Percentiles rank a stretch among this genome's conserved stretches.
Conservation (phyloP, 2,888 invertebrate genomes). For the Limnephilus auricula region DNA sequence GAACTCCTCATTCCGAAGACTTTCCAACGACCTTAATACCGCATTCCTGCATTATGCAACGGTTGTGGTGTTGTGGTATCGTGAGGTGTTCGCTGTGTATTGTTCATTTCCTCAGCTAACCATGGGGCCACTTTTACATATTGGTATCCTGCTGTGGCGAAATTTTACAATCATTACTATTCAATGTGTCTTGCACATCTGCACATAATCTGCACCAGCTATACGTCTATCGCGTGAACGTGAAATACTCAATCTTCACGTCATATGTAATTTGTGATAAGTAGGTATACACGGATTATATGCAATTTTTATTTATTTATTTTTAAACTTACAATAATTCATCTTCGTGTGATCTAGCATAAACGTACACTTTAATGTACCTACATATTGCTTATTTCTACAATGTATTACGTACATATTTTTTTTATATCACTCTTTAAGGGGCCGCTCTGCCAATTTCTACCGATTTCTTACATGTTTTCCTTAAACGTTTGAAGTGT, state of each 20-base stretch:
- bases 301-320: too few relatives aligned
- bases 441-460: too few relatives aligned
- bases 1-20: background rate
- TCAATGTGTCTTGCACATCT: background rate
- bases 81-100: background rate
- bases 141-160: background rate
- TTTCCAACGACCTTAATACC: background rate
- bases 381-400: too few relatives aligned
- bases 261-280: background rate
- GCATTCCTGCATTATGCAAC: conserved; percentile 16
- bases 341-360: too few relatives aligned
- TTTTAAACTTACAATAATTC: too few relatives aligned
- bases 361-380: too few relatives aligned
- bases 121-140: background rate
- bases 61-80: background rate
- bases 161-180: conserved; percentile 6
- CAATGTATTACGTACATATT: too few relatives aligned
- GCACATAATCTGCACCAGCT: background rate
- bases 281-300: too few relatives aligned
- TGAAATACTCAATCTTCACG: background rate
- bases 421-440: too few relatives aligned
- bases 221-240: background rate
- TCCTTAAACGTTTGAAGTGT: too few relatives aligned
- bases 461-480: too few relatives aligned
- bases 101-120: background rate